These are phyloP conservation scores for Sarcophaga rosellei DNA, from an alignment of 2,888 invertebrate species.

Conservation along the genomic window DNA sequence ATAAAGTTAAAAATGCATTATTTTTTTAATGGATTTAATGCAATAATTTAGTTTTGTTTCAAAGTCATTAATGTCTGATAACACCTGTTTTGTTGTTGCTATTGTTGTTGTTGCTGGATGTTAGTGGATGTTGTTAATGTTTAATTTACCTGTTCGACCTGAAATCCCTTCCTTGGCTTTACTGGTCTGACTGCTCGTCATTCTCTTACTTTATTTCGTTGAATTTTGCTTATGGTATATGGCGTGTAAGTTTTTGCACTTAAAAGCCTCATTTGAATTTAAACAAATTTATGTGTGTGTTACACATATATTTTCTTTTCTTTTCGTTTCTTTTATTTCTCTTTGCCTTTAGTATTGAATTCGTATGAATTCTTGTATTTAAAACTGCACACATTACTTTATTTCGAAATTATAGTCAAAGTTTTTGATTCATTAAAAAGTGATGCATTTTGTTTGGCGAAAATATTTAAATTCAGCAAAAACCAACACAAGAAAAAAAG, in stretches of 20 bases:
- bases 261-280: slow-evolving; percentile 16
- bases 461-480: slow-evolving; percentile 35
- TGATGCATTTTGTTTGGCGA: slow-evolving; percentile 27
- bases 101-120: not conserved
- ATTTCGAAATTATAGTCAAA: slow-evolving; percentile 16
- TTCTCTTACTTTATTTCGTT: slow-evolving; percentile 11
- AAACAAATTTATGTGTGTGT: slow-evolving; percentile 49
- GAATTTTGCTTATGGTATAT: slow-evolving; percentile 31
- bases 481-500: slow-evolving; percentile 6
- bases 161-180: slow-evolving; percentile 8
- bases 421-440: slow-evolving; percentile 48
- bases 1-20: slow-evolving; percentile 71
- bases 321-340: not conserved
- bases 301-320: slow-evolving; percentile 37
- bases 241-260: slow-evolving; percentile 60
- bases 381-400: not conserved
- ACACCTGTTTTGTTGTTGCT: slow-evolving; percentile 55
- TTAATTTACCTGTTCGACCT: slow-evolving; percentile 1
- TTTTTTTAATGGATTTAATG: slow-evolving; percentile 71
- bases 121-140: not conserved
- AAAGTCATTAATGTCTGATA: slow-evolving; percentile 62
- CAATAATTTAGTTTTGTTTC: slow-evolving; percentile 70
- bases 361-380: too few species aligned
- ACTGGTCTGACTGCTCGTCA: not conserved
- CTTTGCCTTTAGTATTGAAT: not conserved